A percentile compares a stretch with the other conserved stretches of the same genome.
Conservation (phyloP, 1,140 invertebrate genomes). For the Gerris buenoi region DNA sequence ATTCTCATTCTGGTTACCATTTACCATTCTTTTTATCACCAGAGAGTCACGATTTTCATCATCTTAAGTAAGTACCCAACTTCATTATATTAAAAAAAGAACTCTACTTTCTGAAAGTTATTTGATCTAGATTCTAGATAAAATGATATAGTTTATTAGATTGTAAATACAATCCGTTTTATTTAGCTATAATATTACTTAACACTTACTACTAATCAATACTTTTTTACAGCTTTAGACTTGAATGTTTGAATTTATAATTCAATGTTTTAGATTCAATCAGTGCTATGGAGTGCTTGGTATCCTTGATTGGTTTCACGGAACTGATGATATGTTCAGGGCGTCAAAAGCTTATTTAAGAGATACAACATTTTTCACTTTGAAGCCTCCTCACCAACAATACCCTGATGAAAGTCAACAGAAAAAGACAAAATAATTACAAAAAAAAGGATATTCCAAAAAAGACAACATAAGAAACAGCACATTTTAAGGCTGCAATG, state of each 20-base stretch:
- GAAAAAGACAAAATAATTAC: too few relatives aligned
- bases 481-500: too few relatives aligned
- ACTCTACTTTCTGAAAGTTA: not conserved
- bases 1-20: conserved; percentile 78
- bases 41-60: conserved; percentile 81
- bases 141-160: too few relatives aligned
- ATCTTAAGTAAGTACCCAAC: conserved; percentile 51
- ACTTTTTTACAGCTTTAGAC: too few relatives aligned
- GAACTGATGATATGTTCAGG: conserved; percentile 64
- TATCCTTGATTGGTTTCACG: conserved; percentile 68
- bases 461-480: too few relatives aligned
- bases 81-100: not conserved
- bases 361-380: conserved; percentile 62
- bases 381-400: conserved; percentile 54
- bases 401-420: conserved; percentile 48
- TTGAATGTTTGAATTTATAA: too few relatives aligned
- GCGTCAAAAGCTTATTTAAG: conserved; percentile 53
- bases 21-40: conserved; percentile 75
- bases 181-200: too few relatives aligned
- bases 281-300: conserved; percentile 76
- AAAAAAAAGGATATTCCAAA: too few relatives aligned
- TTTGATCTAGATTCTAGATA: too few relatives aligned
- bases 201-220: too few relatives aligned
- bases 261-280: conserved; percentile 52
- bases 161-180: too few relatives aligned